These are phyloP conservation scores for Valencia hispanica DNA, from an alignment of 2,797 vertebrate genomes.

Conservation along the genomic window DNA sequence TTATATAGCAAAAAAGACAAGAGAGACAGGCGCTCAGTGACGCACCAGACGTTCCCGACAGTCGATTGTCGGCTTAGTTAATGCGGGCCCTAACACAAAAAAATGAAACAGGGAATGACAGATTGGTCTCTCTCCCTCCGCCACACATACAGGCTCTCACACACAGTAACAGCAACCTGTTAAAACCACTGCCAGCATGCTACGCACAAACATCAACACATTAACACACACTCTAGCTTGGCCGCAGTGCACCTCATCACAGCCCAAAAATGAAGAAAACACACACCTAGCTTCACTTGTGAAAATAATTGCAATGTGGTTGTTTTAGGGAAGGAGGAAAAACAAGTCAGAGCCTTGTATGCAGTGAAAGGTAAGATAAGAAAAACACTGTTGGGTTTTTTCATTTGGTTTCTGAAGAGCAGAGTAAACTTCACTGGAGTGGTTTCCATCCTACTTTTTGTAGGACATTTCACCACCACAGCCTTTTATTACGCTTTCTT, in stretches of 20 bases:
- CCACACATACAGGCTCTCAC: conserved; percentile 11
- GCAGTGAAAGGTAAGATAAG: conserved; percentile 18
- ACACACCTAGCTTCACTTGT: conserved; percentile 54
- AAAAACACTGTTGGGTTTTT: conserved; percentile 28
- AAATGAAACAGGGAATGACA: conserved; percentile 24
- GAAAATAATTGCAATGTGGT: conserved; percentile 54
- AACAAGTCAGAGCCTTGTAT: conserved; percentile 42
- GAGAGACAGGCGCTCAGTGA: background rate
- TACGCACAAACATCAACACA: conserved; percentile 31
- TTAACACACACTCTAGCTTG: conserved; percentile 35
- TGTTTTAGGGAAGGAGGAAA: conserved; percentile 34
- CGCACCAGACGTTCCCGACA: background rate
- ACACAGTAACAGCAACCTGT: conserved; percentile 47
- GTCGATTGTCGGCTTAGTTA: conserved; percentile 1
- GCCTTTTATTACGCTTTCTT: conserved; percentile 4
- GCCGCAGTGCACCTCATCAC: conserved; percentile 58
- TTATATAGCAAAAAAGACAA: background rate
- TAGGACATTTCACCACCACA: conserved; percentile 33
- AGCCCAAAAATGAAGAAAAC: conserved; percentile 64
- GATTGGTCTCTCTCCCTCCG: conserved; percentile 39
- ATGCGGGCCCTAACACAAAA: background rate
- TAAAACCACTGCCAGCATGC: conserved; percentile 40
- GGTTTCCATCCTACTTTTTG: conserved; percentile 19
- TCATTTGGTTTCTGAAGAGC: conserved; percentile 34
- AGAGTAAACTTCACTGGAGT: conserved; percentile 41